Evolutionary conservation across 2,113 vertebrate species (phyloP).

Genomic region (Oreochromis niloticus): DNA sequence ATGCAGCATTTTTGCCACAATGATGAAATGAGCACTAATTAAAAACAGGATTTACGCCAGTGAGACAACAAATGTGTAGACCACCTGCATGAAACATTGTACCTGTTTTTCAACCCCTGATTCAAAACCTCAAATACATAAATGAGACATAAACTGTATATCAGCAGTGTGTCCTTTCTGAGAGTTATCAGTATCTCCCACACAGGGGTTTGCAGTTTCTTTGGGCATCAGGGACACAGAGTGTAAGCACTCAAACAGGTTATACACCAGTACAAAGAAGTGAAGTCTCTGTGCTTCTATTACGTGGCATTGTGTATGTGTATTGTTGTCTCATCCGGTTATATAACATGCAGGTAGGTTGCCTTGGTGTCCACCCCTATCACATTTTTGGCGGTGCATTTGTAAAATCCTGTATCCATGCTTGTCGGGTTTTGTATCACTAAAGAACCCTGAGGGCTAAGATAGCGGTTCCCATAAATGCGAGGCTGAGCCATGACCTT

Average conservation of each 20-base stretch:
- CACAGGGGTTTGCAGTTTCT: constrained; percentile 64
- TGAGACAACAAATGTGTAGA: neutral
- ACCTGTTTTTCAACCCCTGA: neutral
- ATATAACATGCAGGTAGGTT: constrained; percentile 91
- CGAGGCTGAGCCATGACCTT: constrained; percentile 76
- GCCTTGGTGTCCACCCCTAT: constrained; percentile 85
- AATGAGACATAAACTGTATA: neutral
- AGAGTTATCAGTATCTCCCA: constrained; percentile 53
- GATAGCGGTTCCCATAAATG: constrained; percentile 83
- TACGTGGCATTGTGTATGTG: neutral
- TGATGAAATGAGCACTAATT: neutral
- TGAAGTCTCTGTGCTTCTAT: neutral
- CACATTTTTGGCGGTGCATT: constrained; percentile 86
- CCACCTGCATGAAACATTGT: neutral
- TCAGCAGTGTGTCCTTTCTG: constrained; percentile 15
- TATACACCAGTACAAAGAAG: neutral
- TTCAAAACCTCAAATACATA: neutral
- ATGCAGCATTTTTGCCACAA: neutral
- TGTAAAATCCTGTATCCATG: constrained; percentile 86
- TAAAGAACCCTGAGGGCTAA: constrained; percentile 85
- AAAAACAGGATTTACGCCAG: neutral
- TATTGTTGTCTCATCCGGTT: constrained; percentile 22
- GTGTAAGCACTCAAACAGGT: neutral
- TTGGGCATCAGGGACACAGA: constrained; percentile 39
- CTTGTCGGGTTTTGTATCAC: constrained; percentile 82